Evolutionary conservation across 2,797 vertebrate species (phyloP).

Genomic region (Gorsachius magnificus): DNA sequence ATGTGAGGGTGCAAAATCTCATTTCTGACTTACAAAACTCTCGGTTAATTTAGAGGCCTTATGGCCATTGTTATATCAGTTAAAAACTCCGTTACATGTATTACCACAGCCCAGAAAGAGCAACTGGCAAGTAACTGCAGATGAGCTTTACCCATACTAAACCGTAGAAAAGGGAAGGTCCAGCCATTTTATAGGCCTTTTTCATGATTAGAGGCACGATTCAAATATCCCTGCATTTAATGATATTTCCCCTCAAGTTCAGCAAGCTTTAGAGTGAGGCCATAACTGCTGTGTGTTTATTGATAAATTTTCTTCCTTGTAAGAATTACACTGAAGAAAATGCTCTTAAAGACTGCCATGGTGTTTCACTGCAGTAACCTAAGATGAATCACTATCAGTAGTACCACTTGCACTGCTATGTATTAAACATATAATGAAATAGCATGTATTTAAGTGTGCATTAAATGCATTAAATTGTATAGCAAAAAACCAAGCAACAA

Average conservation of each 20-base stretch:
- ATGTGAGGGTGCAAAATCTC: neutral
- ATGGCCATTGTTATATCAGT: neutral
- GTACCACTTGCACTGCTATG: neutral
- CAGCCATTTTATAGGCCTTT: neutral
- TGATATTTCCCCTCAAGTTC: neutral
- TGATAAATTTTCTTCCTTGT: neutral
- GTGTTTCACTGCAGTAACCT: neutral
- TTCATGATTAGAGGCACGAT: neutral
- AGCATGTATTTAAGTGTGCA: neutral
- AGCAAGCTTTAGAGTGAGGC: neutral
- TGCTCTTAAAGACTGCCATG: neutral
- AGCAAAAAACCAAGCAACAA: neutral
- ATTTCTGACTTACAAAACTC: neutral
- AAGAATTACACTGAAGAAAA: neutral
- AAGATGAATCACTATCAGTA: neutral
- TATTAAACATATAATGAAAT: constrained; percentile 6
- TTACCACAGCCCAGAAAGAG: neutral
- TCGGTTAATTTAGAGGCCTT: neutral
- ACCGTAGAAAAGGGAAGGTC: neutral
- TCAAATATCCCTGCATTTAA: neutral
- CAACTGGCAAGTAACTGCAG: neutral
- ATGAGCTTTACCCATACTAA: neutral
- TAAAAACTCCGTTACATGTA: neutral
- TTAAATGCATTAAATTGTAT: neutral
- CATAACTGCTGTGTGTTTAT: neutral